Evolutionary conservation across 2,797 vertebrate genomes (phyloP).

Genomic region (Morelia viridis): DNA sequence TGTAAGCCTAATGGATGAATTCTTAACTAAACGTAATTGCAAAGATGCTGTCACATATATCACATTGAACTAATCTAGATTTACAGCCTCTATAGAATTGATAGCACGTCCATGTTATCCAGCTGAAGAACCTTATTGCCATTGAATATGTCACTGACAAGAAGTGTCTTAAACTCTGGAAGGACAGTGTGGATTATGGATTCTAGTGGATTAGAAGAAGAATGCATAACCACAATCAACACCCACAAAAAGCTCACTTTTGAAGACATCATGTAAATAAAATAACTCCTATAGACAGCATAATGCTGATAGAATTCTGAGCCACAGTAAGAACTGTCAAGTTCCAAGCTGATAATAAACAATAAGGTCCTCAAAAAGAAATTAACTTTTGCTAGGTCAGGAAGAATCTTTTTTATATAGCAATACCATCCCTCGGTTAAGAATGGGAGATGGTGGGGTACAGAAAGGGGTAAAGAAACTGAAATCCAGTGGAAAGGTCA

Average conservation of each 20-base stretch:
- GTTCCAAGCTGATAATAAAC: not conserved
- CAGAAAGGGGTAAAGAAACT: not conserved
- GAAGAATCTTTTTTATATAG: not conserved
- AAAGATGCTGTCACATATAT: not conserved
- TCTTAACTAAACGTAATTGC: not conserved
- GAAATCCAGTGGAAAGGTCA: conserved; percentile 20
- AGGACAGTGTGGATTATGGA: not conserved
- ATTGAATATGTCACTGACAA: not conserved
- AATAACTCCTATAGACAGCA: not conserved
- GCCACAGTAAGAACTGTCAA: not conserved
- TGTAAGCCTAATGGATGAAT: not conserved
- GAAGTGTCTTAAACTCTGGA: not conserved
- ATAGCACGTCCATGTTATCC: not conserved
- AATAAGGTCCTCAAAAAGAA: not conserved
- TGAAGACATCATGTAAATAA: not conserved
- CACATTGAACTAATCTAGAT: not conserved
- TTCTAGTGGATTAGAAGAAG: not conserved
- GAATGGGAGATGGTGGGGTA: not conserved
- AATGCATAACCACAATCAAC: not conserved
- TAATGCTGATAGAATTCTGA: not conserved
- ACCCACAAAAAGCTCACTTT: not conserved
- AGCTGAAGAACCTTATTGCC: not conserved
- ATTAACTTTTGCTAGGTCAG: not conserved
- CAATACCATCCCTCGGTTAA: not conserved
- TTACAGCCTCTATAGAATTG: not conserved